Evolutionary conservation across 2,113 vertebrate species (phyloP).

Genomic region (Ploceus nigricollis): DNA sequence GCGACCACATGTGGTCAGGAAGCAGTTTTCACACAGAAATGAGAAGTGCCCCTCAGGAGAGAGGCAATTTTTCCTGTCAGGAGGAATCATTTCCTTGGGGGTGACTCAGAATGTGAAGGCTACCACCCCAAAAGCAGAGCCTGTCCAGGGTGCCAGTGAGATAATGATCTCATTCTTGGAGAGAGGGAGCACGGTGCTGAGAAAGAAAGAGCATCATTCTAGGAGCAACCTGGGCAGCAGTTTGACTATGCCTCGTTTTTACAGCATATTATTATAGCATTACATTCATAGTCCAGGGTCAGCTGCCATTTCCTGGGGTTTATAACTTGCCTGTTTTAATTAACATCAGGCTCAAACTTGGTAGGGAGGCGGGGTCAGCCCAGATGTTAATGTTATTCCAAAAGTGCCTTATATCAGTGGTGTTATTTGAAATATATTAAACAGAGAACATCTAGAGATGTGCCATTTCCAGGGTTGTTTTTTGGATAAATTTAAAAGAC

Average conservation of each 20-base stretch:
- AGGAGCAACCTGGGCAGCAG: constrained; percentile 66
- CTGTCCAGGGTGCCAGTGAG: not conserved
- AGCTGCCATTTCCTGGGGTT: constrained; percentile 84
- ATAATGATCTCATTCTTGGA: constrained; percentile 10
- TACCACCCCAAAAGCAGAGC: not conserved
- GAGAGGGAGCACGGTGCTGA: constrained; percentile 40
- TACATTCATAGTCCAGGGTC: constrained; percentile 80
- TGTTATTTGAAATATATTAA: constrained; percentile 67
- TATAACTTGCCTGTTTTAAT: constrained; percentile 86
- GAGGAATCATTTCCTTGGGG: not conserved
- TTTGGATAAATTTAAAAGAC: not conserved
- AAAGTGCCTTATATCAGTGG: constrained; percentile 72
- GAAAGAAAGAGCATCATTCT: constrained; percentile 60
- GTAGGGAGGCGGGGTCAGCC: constrained; percentile 73
- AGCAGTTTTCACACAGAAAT: not conserved
- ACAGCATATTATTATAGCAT: constrained; percentile 78
- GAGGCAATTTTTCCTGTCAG: not conserved
- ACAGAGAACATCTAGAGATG: not conserved
- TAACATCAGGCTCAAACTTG: constrained; percentile 80
- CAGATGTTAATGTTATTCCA: constrained; percentile 82
- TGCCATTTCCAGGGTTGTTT: not conserved
- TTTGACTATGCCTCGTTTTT: constrained; percentile 72
- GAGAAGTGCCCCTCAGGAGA: not conserved
- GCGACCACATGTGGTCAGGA: not conserved
- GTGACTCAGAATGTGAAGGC: not conserved